These are phyloP conservation scores for Otolemur crassicaudatus DNA, from an alignment of 2,797 vertebrate species.

Conservation along the genomic window DNA sequence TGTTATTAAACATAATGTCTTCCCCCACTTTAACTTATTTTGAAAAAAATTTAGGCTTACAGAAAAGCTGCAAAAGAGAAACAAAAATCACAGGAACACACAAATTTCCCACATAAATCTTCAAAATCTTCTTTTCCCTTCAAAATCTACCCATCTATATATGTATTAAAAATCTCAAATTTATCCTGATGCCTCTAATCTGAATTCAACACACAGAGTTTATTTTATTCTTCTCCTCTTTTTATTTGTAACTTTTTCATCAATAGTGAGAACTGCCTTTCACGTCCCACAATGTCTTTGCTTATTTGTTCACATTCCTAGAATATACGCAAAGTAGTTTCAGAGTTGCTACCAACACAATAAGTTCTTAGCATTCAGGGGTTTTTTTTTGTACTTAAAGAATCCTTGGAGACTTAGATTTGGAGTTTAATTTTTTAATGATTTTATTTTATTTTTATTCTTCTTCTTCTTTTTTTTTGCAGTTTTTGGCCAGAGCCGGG, in stretches of 20 bases:
- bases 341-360: background rate
- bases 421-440: background rate
- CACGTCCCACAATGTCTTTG: background rate
- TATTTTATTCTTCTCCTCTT: background rate
- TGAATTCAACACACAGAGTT: background rate
- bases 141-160: background rate
- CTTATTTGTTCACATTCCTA: background rate
- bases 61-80: background rate
- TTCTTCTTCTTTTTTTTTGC: no score
- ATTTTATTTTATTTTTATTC: background rate
- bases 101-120: background rate
- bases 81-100: background rate
- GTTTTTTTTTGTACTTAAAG: background rate
- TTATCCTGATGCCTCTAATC: background rate
- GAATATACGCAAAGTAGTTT: background rate
- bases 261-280: background rate
- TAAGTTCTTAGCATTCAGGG: background rate
- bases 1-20: no score
- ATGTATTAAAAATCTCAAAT: background rate
- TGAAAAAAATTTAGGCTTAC: background rate
- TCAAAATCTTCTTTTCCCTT: background rate
- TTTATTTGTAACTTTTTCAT: background rate
- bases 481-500: no score
- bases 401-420: background rate
- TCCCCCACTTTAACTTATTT: background rate